Evolutionary conservation across 2,797 vertebrate species (phyloP), one percentile per base, ranked within the genome.

Genomic region (Arctocebus calabarensis): DNA sequence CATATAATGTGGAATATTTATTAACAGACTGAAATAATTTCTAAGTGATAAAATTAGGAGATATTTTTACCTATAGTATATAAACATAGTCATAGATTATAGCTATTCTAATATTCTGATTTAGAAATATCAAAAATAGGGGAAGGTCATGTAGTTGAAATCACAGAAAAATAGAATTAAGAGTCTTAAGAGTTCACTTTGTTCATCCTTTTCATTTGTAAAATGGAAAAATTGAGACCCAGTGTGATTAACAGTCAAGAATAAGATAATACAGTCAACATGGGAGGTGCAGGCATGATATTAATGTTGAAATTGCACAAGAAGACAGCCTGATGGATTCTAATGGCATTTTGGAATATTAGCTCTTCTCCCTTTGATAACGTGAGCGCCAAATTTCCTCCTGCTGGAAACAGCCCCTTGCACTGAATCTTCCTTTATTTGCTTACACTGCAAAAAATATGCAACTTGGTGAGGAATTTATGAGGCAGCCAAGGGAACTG

Each of bases 1-100:
- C 48, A 57, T 34, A 59, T 7, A 88, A 2, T 55, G 7, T 68
- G 25, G 4, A 40, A 8, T 48, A 10, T 88, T 71, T 32, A 88
- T 66, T 88, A 62, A 34, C 4, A 73, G 74, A 82, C 20, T 94
- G 27, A 90, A 90, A 61, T 71, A 70, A 88, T 88, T 57, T 88
- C 2, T 84, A 93, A 8, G 10, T 55, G 13, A 88, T 66, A 84
- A 59, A 83, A 55, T 19, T 43, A 27, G 10, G 40, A 84, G 25
- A 10, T 34, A 45, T 45, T 87, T 96, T 95, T 64, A 73, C 20
- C 34, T 64, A 29, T 34, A n/a, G 23, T 61, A 17, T 32, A 45
- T 40, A 81, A 73, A 4, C 4, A 70, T 78, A 66, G 1, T 61
- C 74, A 88, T 43, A 71, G 22, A 84, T 78, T 84, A 75, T 8